A percentile compares a stretch with the other conserved stretches of the same genome.
These are phyloP conservation scores for Whitmania pigra DNA, from an alignment of 1,140 invertebrate genomes.

Conservation along the genomic window DNA sequence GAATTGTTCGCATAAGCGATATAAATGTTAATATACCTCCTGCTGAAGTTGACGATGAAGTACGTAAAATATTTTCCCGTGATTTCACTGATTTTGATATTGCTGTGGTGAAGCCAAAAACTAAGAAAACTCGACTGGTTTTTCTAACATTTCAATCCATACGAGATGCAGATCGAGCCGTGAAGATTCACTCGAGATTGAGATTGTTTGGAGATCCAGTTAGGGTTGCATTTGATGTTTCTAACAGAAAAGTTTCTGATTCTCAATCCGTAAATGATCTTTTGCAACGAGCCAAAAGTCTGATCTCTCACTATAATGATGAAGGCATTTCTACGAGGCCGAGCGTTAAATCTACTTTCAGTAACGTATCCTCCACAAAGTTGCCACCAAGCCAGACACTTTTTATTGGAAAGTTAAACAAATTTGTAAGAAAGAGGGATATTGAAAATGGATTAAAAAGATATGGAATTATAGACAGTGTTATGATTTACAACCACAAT, in stretches of 20 bases:
- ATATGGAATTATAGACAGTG: slow-evolving; percentile 90
- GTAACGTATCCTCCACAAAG: background rate
- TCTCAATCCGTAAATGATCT: background rate
- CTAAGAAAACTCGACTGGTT: background rate
- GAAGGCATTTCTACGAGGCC: background rate
- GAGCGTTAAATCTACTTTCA: background rate
- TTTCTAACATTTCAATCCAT: background rate
- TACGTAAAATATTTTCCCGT: background rate
- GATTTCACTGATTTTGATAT: background rate
- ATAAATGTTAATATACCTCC: slow-evolving; percentile 1
- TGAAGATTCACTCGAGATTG: background rate
- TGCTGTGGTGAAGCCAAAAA: background rate
- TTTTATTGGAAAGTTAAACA: slow-evolving; percentile 93
- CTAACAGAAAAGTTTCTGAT: background rate
- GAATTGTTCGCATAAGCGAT: slow-evolving; percentile 8
- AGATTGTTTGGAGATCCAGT: background rate
- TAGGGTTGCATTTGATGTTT: slow-evolving; percentile 3
- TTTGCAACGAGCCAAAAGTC: background rate
- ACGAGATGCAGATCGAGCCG: background rate
- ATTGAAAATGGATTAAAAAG: slow-evolving; percentile 79
- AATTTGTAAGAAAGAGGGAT: slow-evolving; percentile 88
- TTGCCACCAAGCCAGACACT: slow-evolving; percentile 54
- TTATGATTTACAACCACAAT: slow-evolving; percentile 74
- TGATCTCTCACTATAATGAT: background rate
- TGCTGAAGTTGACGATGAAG: background rate